Evolutionary conservation across 2,888 invertebrate species (phyloP), one percentile per base, ranked within the genome.

Genomic region (Anticlea derivata): DNA sequence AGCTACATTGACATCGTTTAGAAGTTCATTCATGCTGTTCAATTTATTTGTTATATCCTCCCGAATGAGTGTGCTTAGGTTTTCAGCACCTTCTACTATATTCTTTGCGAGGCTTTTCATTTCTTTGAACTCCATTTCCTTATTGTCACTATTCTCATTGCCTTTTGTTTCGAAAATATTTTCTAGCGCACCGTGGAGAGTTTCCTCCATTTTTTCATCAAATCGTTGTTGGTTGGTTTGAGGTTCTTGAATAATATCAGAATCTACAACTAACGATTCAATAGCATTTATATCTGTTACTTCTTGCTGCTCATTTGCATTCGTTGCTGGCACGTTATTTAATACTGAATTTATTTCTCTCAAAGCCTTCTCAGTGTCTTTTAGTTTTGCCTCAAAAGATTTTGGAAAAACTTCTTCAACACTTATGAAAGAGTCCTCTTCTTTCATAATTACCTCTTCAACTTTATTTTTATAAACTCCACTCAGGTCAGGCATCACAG

Each of bases 11-110:
- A 91, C 90, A 58, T 91, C 91, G 39, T 82, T 83, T 0, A 91
- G 62, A 40, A 91, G 68, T 56, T 88, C 90, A 56, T 89, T 87
- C 86, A 91, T 89, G 50, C 81, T 86, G 22, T 91, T 86, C 0
- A 91, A 58, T 68, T 91, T 91, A 58, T 89, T 90, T 1, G 86
- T 86, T 39, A 91, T 90, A 65, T 91, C 91, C 70, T 84, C 86
- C 47, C 77, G 74, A 35, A 91, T 87, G 1, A 90, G 65, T n/a
- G 83, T 83, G 46, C 85, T 80, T 0, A 89, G 60, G 56, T 86
- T 86, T 61, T 90, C 90, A 34, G 89, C 87, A 1, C 85, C 86
- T 65, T 86, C 83, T 1, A 88, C 87, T 33, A 90, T 83, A 63
- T 84, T 88, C 12, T 68, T 71, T 7, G 86, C 83, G 5, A 89